These are phyloP conservation scores for Echinops telfairi DNA, from an alignment of 2,113 vertebrate species.

Conservation along the genomic window DNA sequence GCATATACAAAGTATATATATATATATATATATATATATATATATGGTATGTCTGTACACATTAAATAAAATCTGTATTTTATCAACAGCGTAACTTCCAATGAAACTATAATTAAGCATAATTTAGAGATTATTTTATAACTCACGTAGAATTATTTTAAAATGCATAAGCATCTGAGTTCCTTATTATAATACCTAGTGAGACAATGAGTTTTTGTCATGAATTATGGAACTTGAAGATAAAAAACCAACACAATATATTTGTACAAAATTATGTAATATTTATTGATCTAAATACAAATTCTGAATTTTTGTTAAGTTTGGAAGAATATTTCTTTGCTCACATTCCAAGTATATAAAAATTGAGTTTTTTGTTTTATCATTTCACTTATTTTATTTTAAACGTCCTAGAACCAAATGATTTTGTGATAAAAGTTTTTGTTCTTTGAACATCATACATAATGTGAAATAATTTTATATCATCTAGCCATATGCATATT, in stretches of 20 bases:
- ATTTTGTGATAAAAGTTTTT: background rate
- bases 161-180: conserved; percentile 28
- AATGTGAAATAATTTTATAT: conserved; percentile 21
- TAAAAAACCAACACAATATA: conserved; percentile 37
- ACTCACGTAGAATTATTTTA: background rate
- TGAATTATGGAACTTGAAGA: background rate
- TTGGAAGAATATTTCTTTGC: conserved; percentile 66
- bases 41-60: background rate
- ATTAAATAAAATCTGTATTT: background rate
- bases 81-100: background rate
- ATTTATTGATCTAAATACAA: conserved; percentile 54
- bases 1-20: no score
- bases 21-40: no score
- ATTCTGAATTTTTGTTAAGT: conserved; percentile 15
- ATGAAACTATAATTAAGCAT: background rate
- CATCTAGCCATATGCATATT: background rate
- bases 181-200: conserved; percentile 4
- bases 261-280: conserved; percentile 80
- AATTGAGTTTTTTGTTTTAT: conserved; percentile 53
- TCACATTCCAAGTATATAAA: conserved; percentile 48
- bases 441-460: background rate
- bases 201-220: background rate
- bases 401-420: conserved; percentile 54
- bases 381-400: conserved; percentile 47
- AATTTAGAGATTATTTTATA: conserved; percentile 7